Conservation (phyloP, 2,797 vertebrate species). For the Ciconia nigra region DNA sequence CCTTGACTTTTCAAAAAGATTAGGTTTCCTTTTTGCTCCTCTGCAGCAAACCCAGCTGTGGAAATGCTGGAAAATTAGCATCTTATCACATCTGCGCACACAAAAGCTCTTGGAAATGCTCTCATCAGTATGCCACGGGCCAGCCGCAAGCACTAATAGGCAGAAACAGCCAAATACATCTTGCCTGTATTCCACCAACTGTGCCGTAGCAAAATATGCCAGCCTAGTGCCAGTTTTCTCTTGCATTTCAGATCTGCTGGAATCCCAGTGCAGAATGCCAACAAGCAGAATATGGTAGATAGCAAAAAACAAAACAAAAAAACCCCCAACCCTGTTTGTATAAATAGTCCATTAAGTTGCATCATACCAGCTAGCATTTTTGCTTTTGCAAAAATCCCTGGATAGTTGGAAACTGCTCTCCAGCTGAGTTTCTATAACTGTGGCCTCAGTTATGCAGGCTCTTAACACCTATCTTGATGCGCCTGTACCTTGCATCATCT, state of each 20-base stretch:
- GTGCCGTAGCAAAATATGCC: not conserved
- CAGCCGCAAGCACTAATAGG: not conserved
- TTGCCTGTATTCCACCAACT: not conserved
- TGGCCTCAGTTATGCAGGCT: not conserved
- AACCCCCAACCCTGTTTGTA: not conserved
- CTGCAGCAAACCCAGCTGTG: not conserved
- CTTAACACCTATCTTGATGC: not conserved
- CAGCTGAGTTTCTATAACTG: not conserved
- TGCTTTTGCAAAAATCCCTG: not conserved
- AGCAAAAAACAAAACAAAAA: not conserved
- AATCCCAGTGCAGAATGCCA: not conserved
- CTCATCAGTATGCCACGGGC: not conserved
- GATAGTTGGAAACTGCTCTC: not conserved
- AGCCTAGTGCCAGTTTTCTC: not conserved
- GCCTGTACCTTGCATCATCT: not conserved
- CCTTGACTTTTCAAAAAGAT: not conserved
- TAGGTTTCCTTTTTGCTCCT: not conserved
- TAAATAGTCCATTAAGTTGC: not conserved
- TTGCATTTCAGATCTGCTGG: not conserved
- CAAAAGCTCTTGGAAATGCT: not conserved
- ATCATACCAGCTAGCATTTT: not conserved
- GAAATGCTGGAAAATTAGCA: not conserved
- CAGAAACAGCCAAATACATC: not conserved
- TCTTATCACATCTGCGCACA: not conserved
- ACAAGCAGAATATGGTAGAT: not conserved